Percentiles rank a stretch among this genome's conserved stretches.
These are phyloP conservation scores for Syndactyla subalaris DNA, from an alignment of 2,797 vertebrate genomes.

Conservation along the genomic window DNA sequence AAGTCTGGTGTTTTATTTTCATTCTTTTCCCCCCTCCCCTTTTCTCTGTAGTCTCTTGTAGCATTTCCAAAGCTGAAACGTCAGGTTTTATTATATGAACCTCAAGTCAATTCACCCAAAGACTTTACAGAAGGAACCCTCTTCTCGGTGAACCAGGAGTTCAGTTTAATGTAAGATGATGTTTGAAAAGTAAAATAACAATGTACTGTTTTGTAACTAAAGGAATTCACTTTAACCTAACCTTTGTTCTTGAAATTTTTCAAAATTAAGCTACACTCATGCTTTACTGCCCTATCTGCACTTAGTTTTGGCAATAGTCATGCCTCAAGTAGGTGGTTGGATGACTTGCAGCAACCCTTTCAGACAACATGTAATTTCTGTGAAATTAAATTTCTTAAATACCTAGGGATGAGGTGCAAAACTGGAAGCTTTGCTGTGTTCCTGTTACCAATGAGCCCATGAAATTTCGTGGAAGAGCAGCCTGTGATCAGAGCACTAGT, in stretches of 20 bases:
- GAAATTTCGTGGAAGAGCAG: background rate
- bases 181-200: slow-evolving; percentile 60
- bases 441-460: background rate
- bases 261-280: background rate
- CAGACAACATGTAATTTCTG: background rate
- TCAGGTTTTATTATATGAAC: slow-evolving; percentile 95
- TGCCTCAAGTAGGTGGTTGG: background rate
- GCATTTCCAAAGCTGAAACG: slow-evolving; percentile 98
- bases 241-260: background rate
- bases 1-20: slow-evolving; percentile 57
- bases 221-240: slow-evolving; percentile 2
- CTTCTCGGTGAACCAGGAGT: slow-evolving; percentile 98
- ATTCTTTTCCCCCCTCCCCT: slow-evolving; percentile 9
- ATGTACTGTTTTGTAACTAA: slow-evolving; percentile 30
- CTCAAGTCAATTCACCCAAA: slow-evolving; percentile 95
- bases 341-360: background rate
- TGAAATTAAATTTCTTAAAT: background rate
- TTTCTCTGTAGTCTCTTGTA: slow-evolving; percentile 89
- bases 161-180: slow-evolving; percentile 94
- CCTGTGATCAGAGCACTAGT: background rate
- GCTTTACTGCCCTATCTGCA: background rate
- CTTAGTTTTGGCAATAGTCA: background rate
- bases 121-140: slow-evolving; percentile 97
- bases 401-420: background rate
- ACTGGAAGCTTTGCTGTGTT: background rate